Percentiles rank a stretch among this genome's conserved stretches.
phyloP scores from a whole-genome alignment of 2,888 invertebrate genomes.

The Sisyra terminalis region DNA sequence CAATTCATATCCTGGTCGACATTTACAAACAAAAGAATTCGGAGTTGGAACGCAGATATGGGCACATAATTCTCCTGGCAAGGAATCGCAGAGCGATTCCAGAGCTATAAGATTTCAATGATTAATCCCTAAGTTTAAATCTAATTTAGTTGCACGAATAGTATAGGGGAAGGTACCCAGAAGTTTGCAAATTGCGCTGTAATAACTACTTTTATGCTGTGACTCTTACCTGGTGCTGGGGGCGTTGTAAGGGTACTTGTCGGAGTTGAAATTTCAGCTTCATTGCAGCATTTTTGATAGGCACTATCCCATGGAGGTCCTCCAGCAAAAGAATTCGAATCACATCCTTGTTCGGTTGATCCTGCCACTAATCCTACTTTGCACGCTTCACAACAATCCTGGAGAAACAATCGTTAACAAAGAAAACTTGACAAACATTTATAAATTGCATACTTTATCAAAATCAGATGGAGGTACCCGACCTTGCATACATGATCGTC shows the following conservation, averaged over 20 bases:
- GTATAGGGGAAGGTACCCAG: too few relatives aligned
- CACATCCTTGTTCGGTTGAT: constrained; percentile 36
- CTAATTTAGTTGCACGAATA: too few relatives aligned
- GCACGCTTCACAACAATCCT: constrained; percentile 47
- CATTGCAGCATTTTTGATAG: constrained; percentile 41
- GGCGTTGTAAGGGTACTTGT: constrained; percentile 5
- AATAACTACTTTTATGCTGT: background rate
- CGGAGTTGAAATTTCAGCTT: constrained; percentile 14
- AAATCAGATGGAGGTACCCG: background rate
- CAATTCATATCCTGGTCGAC: constrained; percentile 48
- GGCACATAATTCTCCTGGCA: constrained; percentile 46
- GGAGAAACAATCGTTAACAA: constrained; percentile 12
- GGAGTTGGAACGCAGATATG: constrained; percentile 61
- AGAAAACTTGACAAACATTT: background rate
- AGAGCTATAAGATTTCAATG: constrained; percentile 16
- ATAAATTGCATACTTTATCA: background rate
- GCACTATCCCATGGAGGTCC: constrained; percentile 41
- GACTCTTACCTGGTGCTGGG: background rate
- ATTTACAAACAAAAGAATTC: constrained; percentile 54
- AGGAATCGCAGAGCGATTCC: constrained; percentile 38
- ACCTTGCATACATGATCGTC: background rate
- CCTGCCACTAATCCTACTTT: constrained; percentile 42
- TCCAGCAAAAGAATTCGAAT: constrained; percentile 33
- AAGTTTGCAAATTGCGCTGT: background rate
- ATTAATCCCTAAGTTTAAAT: background rate